Percentiles rank a stretch among this genome's conserved stretches.
Evolutionary conservation across 2,888 invertebrate genomes (phyloP).

Genomic region (Rhamphomyia laevipes): DNA sequence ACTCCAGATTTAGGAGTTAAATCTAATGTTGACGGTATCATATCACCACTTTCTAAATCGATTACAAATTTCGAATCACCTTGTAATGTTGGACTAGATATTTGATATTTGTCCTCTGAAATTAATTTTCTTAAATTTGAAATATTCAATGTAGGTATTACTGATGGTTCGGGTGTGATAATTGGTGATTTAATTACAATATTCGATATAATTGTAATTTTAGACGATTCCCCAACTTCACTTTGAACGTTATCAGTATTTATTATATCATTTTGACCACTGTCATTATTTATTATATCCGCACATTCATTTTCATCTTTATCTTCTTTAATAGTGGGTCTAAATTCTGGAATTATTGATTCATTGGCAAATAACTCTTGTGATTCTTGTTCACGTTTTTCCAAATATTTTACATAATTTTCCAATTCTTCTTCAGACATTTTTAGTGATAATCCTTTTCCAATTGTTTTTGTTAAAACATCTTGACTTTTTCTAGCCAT

Average conservation of each 20-base stretch:
- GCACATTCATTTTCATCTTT: neutral
- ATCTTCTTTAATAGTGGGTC: neutral
- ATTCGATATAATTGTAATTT: neutral
- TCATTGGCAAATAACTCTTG: neutral
- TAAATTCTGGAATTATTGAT: neutral
- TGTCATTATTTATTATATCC: constrained; percentile 7
- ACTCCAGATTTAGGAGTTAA: neutral
- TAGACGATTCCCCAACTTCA: too few relatives aligned
- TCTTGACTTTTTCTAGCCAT: constrained; percentile 37
- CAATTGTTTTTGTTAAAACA: constrained; percentile 21
- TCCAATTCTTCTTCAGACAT: constrained; percentile 55
- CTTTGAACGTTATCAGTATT: too few relatives aligned
- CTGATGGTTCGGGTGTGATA: constrained; percentile 11
- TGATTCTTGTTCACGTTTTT: neutral
- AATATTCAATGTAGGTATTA: constrained; percentile 11
- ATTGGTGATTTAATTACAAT: neutral
- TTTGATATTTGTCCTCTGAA: constrained; percentile 21
- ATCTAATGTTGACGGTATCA: constrained; percentile 19
- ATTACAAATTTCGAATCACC: constrained; percentile 46
- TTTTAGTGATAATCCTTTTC: constrained; percentile 39
- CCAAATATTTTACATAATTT: constrained; percentile 46
- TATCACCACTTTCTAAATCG: constrained; percentile 44
- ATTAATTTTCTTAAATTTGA: constrained; percentile 9
- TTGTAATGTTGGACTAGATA: constrained; percentile 40
- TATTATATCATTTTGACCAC: neutral